Percentiles rank a stretch among this genome's conserved stretches.
Evolutionary conservation across 2,113 vertebrate species (phyloP).

Genomic region (Chaetorhynchus papuensis): DNA sequence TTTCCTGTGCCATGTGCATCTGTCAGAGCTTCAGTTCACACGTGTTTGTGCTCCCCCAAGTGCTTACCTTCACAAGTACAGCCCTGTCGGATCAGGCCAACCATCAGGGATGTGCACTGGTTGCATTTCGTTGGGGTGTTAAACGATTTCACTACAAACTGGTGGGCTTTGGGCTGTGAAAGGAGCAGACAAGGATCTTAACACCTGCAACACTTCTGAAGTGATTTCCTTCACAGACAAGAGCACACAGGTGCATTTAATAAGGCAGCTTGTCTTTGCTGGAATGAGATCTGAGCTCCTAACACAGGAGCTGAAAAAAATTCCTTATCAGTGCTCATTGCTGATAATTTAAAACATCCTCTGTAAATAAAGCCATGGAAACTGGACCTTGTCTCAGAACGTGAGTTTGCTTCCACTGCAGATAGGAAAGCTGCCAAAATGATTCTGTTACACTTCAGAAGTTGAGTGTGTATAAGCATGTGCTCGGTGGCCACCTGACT

Average conservation of each 20-base stretch:
- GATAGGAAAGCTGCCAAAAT: not conserved
- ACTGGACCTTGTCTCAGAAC: not conserved
- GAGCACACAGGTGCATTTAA: not conserved
- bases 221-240: not conserved
- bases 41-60: not conserved
- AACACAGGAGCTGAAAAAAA: not conserved
- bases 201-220: not conserved
- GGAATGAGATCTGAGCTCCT: not conserved
- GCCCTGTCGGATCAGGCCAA: constrained; percentile 97
- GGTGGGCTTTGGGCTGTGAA: constrained; percentile 92
- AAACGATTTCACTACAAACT: constrained; percentile 96
- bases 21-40: not conserved
- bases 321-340: not conserved
- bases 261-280: not conserved
- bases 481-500: not conserved
- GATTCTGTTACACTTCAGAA: not conserved
- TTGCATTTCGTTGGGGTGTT: constrained; percentile 92
- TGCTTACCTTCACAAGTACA: constrained; percentile 94
- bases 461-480: accelerated
- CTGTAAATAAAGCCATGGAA: not conserved
- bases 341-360: not conserved
- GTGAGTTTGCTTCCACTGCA: not conserved
- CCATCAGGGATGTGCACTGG: constrained; percentile 96
- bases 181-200: not conserved
- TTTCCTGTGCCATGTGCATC: not conserved